Evolutionary conservation across 2,113 vertebrate species (phyloP).

Genomic region (Chiloscyllium plagiosum): DNA sequence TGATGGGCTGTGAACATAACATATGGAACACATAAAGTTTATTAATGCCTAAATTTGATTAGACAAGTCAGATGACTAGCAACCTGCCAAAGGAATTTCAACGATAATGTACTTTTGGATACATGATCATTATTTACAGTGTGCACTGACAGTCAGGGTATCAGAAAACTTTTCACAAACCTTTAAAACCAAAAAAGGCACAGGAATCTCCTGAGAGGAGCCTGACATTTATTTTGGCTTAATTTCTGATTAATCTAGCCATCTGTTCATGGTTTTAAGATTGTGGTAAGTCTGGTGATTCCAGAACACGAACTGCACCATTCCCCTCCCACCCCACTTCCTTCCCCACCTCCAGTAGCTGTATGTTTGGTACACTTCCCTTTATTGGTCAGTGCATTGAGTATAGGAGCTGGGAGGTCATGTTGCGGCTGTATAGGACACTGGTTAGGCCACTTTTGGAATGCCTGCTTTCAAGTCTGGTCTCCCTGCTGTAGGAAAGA

Average conservation of each 20-base stretch:
- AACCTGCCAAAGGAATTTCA: neutral
- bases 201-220: neutral
- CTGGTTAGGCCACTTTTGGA: too few relatives aligned
- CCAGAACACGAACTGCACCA: too few relatives aligned
- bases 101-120: neutral
- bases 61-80: neutral
- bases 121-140: neutral
- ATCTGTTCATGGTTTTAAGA: neutral
- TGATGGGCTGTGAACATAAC: neutral
- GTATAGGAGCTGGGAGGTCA: too few relatives aligned
- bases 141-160: neutral
- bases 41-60: neutral
- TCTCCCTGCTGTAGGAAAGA: too few relatives aligned
- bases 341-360: too few relatives aligned
- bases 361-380: too few relatives aligned
- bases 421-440: too few relatives aligned
- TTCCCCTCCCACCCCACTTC: too few relatives aligned
- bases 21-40: constrained; percentile 15
- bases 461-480: too few relatives aligned
- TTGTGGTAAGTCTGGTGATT: too few relatives aligned
- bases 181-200: neutral
- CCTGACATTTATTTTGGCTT: neutral
- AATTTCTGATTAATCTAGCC: neutral
- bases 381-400: too few relatives aligned
- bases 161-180: neutral